Percentiles rank a stretch among this genome's conserved stretches.
These are phyloP conservation scores for Drosophila yooni DNA, from an alignment of 2,888 invertebrate species.

Conservation along the genomic window DNA sequence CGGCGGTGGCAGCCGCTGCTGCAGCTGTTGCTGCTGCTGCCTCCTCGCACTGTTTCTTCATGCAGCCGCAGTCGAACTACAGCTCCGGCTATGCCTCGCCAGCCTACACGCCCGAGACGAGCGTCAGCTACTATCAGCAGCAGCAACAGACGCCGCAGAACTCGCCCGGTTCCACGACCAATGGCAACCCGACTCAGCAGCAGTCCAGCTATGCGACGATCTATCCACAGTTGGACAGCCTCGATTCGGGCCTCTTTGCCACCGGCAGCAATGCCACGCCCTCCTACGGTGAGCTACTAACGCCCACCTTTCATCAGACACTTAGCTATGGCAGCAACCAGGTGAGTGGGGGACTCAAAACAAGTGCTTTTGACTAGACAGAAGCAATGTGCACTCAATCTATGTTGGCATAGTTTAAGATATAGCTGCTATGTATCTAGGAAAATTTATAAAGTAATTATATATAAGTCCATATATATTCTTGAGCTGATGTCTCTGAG, in stretches of 20 bases:
- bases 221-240: conserved; percentile 70
- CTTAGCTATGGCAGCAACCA: conserved; percentile 74
- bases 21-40: conserved; percentile 25
- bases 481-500: not conserved
- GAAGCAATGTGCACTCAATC: not conserved
- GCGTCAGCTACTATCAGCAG: conserved; percentile 68
- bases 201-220: conserved; percentile 44
- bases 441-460: not conserved
- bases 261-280: conserved; percentile 70
- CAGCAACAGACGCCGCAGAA: conserved; percentile 43
- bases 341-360: conserved; percentile 49
- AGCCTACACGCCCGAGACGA: conserved; percentile 75
- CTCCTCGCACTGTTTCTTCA: conserved; percentile 69
- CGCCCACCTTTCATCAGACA: conserved; percentile 69
- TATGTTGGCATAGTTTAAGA: not conserved
- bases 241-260: conserved; percentile 75
- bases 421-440: not conserved
- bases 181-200: conserved; percentile 9
- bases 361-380: not conserved
- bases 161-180: conserved; percentile 24
- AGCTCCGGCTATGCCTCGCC: conserved; percentile 83
- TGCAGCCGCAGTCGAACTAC: conserved; percentile 82
- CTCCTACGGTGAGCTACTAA: conserved; percentile 81
- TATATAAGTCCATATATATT: not conserved
- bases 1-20: conserved; percentile 29